Conservation (phyloP, 92 coral and sea anemone genomes). For the Palythoa caribaeorum region DNA sequence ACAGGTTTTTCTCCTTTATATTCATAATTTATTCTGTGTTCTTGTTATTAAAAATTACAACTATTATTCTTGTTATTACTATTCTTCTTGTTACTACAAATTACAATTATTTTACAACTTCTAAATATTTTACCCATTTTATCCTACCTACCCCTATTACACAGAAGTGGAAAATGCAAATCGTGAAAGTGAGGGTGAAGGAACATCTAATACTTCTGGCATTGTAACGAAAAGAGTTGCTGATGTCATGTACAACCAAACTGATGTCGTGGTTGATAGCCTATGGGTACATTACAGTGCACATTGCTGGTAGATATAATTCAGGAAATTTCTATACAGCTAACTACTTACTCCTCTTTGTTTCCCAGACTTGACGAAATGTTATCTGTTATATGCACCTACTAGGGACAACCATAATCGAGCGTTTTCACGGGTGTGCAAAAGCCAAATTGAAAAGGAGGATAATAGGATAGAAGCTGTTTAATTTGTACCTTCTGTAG, state of each 20-base stretch:
- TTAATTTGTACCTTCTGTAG: not conserved
- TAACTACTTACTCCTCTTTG: not conserved
- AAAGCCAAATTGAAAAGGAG: not conserved
- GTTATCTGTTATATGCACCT: not conserved
- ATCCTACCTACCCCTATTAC: not conserved
- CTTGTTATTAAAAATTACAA: not conserved
- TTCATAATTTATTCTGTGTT: not conserved
- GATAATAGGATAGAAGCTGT: constrained; percentile 1
- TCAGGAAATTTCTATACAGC: not conserved
- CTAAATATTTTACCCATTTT: no score
- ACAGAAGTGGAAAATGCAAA: constrained; percentile 23
- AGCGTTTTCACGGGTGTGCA: constrained; percentile 1
- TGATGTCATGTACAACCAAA: constrained; percentile 4
- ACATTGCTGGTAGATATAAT: not conserved
- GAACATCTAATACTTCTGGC: not conserved
- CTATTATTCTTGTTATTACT: no score
- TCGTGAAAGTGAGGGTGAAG: not conserved
- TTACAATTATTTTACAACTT: no score
- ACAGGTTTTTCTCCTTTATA: not conserved
- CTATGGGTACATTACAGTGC: not conserved
- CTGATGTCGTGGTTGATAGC: constrained; percentile 18
- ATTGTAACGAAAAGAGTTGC: constrained; percentile 3
- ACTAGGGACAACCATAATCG: not conserved
- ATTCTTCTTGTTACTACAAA: no score
- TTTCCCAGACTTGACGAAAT: not conserved